Evolutionary conservation across 1,140 invertebrate genomes (phyloP).

Genomic region (Melitaea cinxia): DNA sequence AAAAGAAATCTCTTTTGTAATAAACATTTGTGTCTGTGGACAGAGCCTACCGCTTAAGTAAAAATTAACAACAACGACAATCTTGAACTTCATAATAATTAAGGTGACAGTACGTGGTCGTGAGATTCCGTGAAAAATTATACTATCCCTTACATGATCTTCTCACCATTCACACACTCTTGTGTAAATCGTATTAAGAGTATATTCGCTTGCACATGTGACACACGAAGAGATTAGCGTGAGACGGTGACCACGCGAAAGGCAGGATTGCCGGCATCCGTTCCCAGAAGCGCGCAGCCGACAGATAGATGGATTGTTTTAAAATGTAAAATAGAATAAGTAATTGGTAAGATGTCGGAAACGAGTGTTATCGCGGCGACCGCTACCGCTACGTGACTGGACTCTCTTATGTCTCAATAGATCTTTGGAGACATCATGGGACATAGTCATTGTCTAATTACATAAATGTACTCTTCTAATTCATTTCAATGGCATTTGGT

Average conservation of each 20-base stretch:
- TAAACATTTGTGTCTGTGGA: background rate
- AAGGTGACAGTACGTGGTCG: background rate
- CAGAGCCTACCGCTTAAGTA: background rate
- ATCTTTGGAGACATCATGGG: background rate
- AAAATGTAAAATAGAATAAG: conserved; percentile 33
- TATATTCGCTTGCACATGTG: conserved; percentile 8
- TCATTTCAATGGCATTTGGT: too few species aligned
- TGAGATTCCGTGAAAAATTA: conserved; percentile 1
- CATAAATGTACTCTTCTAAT: too few species aligned
- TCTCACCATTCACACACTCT: background rate
- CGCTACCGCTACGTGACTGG: conserved; percentile 29
- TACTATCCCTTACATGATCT: background rate
- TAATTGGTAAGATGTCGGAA: conserved; percentile 45
- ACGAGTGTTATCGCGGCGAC: conserved; percentile 11
- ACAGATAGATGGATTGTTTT: conserved; percentile 24
- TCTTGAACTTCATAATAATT: conserved; percentile 6
- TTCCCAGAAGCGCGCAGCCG: conserved; percentile 40
- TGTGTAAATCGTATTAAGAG: background rate
- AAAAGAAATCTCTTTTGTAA: too few species aligned
- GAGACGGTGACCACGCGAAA: conserved; percentile 23
- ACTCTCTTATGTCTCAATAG: conserved; percentile 19
- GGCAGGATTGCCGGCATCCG: conserved; percentile 44
- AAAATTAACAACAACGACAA: conserved; percentile 3
- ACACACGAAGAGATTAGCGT: conserved; percentile 17
- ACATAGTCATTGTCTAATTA: background rate